Evolutionary conservation across 2,797 vertebrate species (phyloP).

Genomic region (Staurois parvus): DNA sequence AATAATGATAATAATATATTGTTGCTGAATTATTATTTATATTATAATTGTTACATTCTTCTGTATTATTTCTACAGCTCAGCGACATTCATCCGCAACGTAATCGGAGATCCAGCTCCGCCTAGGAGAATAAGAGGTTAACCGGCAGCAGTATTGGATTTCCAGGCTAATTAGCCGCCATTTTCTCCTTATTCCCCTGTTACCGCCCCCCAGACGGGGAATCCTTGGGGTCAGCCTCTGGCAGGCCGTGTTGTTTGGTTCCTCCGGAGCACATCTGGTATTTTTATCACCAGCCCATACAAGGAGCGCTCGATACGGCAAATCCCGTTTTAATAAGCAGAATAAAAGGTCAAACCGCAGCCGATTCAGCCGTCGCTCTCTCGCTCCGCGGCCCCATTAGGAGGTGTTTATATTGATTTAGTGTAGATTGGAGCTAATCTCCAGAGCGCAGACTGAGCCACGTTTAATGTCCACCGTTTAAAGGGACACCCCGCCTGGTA

Average conservation of each 20-base stretch:
- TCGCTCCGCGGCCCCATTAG: constrained; percentile 25
- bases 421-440: constrained; percentile 30
- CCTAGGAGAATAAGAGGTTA: not conserved
- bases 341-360: constrained; percentile 40
- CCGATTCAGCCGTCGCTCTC: not conserved
- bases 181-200: constrained; percentile 1
- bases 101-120: no score
- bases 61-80: no score
- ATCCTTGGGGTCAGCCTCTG: constrained; percentile 25
- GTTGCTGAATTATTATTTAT: no score
- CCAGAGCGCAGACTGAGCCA: not conserved
- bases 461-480: not conserved
- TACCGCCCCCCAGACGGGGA: constrained; percentile 28
- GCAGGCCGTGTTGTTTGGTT: constrained; percentile 6
- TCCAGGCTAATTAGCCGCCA: not conserved
- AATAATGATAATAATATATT: no score
- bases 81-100: no score
- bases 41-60: no score
- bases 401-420: constrained; percentile 43
- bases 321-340: constrained; percentile 51
- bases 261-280: constrained; percentile 24
- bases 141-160: not conserved
- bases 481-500: no score
- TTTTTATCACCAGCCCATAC: constrained; percentile 51
- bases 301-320: constrained; percentile 42